These are phyloP conservation scores for Sinotaia quadrata DNA, from an alignment of 2,888 invertebrate genomes.

Conservation along the genomic window DNA sequence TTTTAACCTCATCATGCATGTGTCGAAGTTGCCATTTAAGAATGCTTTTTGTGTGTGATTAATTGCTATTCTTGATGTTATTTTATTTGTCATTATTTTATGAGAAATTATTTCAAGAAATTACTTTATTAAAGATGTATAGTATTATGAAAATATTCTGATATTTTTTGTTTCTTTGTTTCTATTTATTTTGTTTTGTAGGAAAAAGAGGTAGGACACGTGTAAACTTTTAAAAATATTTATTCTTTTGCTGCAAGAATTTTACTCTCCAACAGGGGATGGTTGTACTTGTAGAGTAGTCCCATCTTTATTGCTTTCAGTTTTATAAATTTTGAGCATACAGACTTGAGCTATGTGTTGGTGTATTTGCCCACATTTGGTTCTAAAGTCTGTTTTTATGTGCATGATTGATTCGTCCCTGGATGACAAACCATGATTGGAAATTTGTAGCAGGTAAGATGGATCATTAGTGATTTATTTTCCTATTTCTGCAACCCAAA, in stretches of 20 bases:
- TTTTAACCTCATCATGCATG: conserved; percentile 24
- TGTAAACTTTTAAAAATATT: conserved; percentile 1
- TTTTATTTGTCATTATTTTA: too few relatives aligned
- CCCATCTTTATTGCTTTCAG: too few relatives aligned
- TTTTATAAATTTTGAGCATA: too few relatives aligned
- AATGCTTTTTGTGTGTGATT: too few relatives aligned
- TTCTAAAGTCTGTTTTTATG: conserved; percentile 13
- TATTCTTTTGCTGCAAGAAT: neutral
- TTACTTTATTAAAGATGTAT: too few relatives aligned
- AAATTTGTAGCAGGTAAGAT: conserved; percentile 30
- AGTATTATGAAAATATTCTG: too few relatives aligned
- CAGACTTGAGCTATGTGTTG: neutral
- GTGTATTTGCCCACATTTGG: neutral
- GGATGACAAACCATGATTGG: conserved; percentile 22
- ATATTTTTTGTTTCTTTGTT: neutral
- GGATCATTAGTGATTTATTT: too few relatives aligned
- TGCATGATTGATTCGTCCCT: conserved; percentile 27
- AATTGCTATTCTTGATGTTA: too few relatives aligned
- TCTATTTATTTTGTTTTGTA: neutral
- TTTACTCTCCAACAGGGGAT: conserved; percentile 9
- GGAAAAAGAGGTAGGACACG: conserved; percentile 5
- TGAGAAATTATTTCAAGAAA: too few relatives aligned
- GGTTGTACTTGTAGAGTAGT: neutral
- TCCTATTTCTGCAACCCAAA: too few relatives aligned
- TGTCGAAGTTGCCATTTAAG: too few relatives aligned